phyloP scores from a whole-genome alignment of 2,113 vertebrate species.

The Prunella fulvescens region DNA sequence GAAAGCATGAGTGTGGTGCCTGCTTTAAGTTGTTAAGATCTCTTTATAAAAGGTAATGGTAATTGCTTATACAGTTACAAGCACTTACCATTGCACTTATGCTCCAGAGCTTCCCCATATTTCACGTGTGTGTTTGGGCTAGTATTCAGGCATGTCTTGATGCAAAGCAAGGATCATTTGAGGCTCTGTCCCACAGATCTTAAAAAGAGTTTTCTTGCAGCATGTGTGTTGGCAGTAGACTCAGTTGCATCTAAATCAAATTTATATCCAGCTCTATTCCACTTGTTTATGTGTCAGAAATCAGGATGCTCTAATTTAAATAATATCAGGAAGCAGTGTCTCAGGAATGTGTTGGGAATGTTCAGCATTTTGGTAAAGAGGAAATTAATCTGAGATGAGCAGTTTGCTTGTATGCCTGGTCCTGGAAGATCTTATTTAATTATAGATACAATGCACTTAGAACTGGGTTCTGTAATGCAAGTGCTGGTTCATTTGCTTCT shows the following conservation, averaged over 20 bases:
- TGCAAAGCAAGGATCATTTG: neutral
- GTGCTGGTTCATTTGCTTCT: neutral
- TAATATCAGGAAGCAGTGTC: neutral
- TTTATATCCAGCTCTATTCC: neutral
- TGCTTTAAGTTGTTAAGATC: neutral
- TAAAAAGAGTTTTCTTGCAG: neutral
- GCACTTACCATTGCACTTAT: rapidly evolving
- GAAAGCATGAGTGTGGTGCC: neutral
- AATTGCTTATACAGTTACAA: neutral
- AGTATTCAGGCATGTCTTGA: neutral
- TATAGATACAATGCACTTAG: neutral
- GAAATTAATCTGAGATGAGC: neutral
- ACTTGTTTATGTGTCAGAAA: neutral
- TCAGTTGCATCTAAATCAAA: neutral
- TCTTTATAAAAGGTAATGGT: neutral
- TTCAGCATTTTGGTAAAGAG: neutral
- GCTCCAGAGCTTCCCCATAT: neutral
- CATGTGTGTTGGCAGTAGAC: neutral
- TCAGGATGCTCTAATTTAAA: neutral
- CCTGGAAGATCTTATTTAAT: neutral
- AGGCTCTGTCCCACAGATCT: neutral
- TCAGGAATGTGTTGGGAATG: neutral
- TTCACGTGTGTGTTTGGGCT: neutral
- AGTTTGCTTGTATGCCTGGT: neutral
- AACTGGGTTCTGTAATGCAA: neutral